phyloP scores from a whole-genome alignment of 2,888 invertebrate species.

The Piscicola geometra region DNA sequence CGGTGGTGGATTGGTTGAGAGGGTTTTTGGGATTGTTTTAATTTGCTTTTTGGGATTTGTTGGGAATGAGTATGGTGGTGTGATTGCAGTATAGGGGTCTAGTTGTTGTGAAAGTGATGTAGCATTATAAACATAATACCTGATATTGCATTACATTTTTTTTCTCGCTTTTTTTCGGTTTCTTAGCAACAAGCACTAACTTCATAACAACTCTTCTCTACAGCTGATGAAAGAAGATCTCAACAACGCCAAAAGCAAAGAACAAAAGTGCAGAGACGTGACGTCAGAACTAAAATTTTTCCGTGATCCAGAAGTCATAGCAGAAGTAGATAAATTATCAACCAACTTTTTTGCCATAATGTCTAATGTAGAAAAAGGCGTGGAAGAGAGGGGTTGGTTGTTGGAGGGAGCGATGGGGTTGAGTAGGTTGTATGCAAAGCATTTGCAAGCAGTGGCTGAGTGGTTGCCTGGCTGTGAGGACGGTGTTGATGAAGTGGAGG shows the following conservation, averaged over 20 bases:
- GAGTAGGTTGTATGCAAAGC: conserved; percentile 7
- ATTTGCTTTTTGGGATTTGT: too few species aligned
- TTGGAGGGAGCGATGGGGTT: background rate
- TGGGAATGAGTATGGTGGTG: too few species aligned
- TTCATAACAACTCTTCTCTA: too few species aligned
- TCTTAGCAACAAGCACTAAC: too few species aligned
- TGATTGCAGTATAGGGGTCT: too few species aligned
- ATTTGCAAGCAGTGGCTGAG: background rate
- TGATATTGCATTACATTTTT: too few species aligned
- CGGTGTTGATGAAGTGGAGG: background rate
- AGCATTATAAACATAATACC: too few species aligned
- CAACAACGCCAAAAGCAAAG: conserved; percentile 43
- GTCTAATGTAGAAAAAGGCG: background rate
- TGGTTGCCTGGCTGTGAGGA: conserved; percentile 19
- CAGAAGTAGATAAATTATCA: background rate
- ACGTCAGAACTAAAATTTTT: background rate
- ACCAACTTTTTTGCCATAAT: background rate
- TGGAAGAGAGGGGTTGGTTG: background rate
- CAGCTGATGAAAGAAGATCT: conserved; percentile 52
- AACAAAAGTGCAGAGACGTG: background rate
- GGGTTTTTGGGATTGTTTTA: too few species aligned
- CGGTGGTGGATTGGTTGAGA: background rate
- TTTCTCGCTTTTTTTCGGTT: too few species aligned
- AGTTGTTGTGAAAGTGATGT: too few species aligned
- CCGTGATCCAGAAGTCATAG: background rate